These are phyloP conservation scores for Austrofundulus limnaeus DNA, from an alignment of 2,113 vertebrate genomes.

Conservation along the genomic window DNA sequence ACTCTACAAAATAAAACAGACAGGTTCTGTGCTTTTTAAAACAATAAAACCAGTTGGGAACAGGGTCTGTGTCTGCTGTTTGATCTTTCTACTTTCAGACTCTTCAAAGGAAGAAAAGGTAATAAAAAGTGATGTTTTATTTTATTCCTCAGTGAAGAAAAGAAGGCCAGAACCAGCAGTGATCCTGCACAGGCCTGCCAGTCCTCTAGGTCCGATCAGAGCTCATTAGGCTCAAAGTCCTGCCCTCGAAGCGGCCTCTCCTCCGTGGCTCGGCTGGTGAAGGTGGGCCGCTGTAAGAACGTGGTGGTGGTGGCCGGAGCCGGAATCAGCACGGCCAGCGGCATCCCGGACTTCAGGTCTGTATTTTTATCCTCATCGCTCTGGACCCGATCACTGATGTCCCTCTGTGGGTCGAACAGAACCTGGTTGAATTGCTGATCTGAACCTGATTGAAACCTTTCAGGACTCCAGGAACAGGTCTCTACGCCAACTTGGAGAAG, in stretches of 20 bases:
- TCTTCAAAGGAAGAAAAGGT: not conserved
- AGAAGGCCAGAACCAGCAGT: slow-evolving; percentile 15
- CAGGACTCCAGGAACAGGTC: slow-evolving; percentile 81
- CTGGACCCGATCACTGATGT: no score
- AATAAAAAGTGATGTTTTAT: not conserved
- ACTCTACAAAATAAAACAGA: no score
- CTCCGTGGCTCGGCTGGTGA: slow-evolving; percentile 79
- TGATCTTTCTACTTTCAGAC: not conserved
- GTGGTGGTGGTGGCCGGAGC: slow-evolving; percentile 82
- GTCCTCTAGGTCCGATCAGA: slow-evolving; percentile 17
- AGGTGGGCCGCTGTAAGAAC: slow-evolving; percentile 74
- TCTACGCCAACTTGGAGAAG: slow-evolving; percentile 79
- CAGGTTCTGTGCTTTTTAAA: no score
- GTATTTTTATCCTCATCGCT: no score
- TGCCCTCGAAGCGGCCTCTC: slow-evolving; percentile 51
- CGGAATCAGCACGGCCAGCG: slow-evolving; percentile 83
- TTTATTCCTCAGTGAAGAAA: slow-evolving; percentile 56
- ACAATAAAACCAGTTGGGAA: no score
- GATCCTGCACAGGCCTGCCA: slow-evolving; percentile 1
- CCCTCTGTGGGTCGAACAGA: no score
- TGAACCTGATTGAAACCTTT: not conserved
- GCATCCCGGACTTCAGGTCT: slow-evolving; percentile 84
- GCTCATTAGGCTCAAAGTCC: slow-evolving; percentile 6
- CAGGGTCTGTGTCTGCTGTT: no score
- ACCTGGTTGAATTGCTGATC: not conserved